These are phyloP conservation scores for Sminthurinus signatus DNA, from an alignment of 1,140 invertebrate genomes.

Conservation along the genomic window DNA sequence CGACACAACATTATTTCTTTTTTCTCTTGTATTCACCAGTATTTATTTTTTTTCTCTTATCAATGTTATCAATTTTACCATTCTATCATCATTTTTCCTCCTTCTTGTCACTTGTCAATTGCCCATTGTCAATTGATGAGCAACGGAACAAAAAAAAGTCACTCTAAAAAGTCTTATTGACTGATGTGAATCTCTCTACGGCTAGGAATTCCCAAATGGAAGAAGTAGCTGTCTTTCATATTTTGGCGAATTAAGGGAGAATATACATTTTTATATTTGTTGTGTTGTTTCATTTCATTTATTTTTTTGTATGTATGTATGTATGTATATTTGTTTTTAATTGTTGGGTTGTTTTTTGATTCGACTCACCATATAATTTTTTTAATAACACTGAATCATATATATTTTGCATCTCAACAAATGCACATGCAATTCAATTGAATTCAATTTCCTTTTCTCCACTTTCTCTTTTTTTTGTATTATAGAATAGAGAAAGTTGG, in stretches of 20 bases:
- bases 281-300: no score
- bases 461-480: neutral
- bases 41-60: no score
- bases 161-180: constrained; percentile 20
- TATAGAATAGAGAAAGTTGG: no score
- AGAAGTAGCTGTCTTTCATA: constrained; percentile 29
- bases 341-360: no score
- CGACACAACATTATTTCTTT: no score
- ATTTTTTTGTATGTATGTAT: no score
- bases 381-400: neutral
- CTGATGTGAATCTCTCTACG: constrained; percentile 11
- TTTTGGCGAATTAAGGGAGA: constrained; percentile 19
- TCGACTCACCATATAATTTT: no score
- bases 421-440: constrained; percentile 13
- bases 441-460: neutral
- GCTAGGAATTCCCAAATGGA: constrained; percentile 21
- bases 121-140: neutral
- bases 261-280: no score
- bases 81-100: no score
- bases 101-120: neutral
- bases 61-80: no score
- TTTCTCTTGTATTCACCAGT: no score
- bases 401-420: neutral
- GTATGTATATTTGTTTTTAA: no score
- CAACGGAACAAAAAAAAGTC: constrained; percentile 13